Conservation (phyloP, 2,888 invertebrate species). For the Petrolisthes manimaculis region DNA sequence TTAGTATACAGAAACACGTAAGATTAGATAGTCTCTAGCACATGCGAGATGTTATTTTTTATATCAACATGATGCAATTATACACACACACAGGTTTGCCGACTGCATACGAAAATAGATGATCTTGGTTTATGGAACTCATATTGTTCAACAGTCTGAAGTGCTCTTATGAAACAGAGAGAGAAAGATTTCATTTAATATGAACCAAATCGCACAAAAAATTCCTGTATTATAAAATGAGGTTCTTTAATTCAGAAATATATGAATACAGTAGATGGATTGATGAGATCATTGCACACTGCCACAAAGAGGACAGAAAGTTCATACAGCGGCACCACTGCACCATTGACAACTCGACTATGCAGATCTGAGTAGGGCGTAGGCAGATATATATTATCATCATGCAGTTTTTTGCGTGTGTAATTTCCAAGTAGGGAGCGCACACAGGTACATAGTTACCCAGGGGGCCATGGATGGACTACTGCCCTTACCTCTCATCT, state of each 20-base stretch:
- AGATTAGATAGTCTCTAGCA: conserved; percentile 7
- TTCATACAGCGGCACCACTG: conserved; percentile 5
- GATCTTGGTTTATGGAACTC: neutral
- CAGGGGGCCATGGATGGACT: neutral
- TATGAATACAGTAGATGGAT: no score
- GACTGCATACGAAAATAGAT: no score
- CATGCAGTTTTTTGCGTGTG: neutral
- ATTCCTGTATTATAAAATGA: neutral
- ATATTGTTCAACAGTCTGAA: neutral
- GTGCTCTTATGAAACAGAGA: neutral
- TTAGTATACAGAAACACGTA: neutral
- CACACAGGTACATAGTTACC: neutral
- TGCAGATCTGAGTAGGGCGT: conserved; percentile 15
- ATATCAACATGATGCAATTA: neutral
- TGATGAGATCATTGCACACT: no score
- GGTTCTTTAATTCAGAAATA: neutral
- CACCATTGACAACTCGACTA: neutral
- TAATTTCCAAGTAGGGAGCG: neutral
- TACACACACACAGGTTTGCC: no score
- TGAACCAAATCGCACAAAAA: neutral
- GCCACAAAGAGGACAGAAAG: neutral
- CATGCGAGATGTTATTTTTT: conserved; percentile 10
- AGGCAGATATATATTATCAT: neutral
- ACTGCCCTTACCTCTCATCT: neutral
- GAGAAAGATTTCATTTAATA: neutral